These are phyloP conservation scores for Itoplectis maculator DNA, from an alignment of 2,888 invertebrate genomes.

Conservation along the genomic window DNA sequence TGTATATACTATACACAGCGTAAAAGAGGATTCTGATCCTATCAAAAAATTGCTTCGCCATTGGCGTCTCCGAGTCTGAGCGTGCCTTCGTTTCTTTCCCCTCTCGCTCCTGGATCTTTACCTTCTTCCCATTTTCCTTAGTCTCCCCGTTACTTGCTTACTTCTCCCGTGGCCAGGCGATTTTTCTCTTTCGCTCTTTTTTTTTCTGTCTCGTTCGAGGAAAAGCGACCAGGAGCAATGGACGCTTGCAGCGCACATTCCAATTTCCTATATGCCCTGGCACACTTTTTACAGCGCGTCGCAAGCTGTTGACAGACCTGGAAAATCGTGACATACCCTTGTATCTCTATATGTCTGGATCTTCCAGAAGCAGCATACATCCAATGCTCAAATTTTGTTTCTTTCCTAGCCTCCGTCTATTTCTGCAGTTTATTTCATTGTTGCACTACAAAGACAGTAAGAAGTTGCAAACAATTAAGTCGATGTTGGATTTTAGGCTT, in stretches of 20 bases:
- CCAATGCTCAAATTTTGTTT: not conserved
- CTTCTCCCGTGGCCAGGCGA: conserved; percentile 62
- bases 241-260: conserved; percentile 64
- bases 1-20: conserved; percentile 31
- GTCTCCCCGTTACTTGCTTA: conserved; percentile 49
- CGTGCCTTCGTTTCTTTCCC: conserved; percentile 69
- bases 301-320: conserved; percentile 18
- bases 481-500: too few species aligned
- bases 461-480: too few species aligned
- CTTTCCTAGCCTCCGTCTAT: not conserved
- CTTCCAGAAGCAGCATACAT: not conserved
- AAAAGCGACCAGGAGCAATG: conserved; percentile 57
- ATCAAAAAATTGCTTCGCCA: conserved; percentile 81
- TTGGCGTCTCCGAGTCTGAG: conserved; percentile 72
- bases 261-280: conserved; percentile 63
- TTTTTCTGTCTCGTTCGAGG: conserved; percentile 14
- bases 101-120: conserved; percentile 58
- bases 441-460: too few species aligned
- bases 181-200: conserved; percentile 67
- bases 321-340: not conserved
- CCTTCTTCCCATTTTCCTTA: conserved; percentile 47
- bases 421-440: not conserved
- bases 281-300: conserved; percentile 18
- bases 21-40: conserved; percentile 75
- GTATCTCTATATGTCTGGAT: not conserved